Base-by-base conservation (phyloP, 2,888 invertebrate genomes). In the Drosophila rubida region DNA sequence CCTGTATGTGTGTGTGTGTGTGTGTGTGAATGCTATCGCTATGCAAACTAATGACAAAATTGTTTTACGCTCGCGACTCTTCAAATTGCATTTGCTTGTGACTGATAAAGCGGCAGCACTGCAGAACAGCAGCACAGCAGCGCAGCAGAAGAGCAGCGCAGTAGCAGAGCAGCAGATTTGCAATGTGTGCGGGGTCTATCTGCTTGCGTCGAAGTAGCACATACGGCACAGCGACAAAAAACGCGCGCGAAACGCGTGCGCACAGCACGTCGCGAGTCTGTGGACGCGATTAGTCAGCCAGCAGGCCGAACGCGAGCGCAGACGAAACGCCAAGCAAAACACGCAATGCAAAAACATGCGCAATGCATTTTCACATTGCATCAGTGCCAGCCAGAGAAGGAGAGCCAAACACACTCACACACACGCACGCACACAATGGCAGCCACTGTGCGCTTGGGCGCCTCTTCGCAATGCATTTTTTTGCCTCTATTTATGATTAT, bases 301-400 rank as follows among this genome's bases (percentile, higher is more conserved):
- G 42, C 32, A 51, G 9, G 9, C n/a, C 5, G 46, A 42, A 42
- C 8, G 51, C 48, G 42, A 49, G n/a, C 25, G n/a, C 25, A 60
- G 46, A 49, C 55, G 16, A 54, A 59, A 59, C 49, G 27, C 35
- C 41, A 45, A 68, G 55, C 54, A 50, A 65, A 77, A 80, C 80
- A 77, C 75, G 83, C 83, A 81, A 81, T 68, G 66, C 66, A 39
- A 64, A 74, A 74, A 59, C 69, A 78, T 78, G 83, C 75, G 83
- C 83, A 80, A 78, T 81, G 81, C 79, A 81, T 69, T 80, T 69
- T 61, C 64, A 70, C 42, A 62, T 69, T 80, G 81, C 81, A 84
- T 72, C 80, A 80, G 68, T 80, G 69, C 60, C 69, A 48, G 66
- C 45, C 41, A 23, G n/a, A 49, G 48, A 37, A 14, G 44, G 27